phyloP scores from a whole-genome alignment of 1,140 invertebrate species.

The Maconellicoccus hirsutus region DNA sequence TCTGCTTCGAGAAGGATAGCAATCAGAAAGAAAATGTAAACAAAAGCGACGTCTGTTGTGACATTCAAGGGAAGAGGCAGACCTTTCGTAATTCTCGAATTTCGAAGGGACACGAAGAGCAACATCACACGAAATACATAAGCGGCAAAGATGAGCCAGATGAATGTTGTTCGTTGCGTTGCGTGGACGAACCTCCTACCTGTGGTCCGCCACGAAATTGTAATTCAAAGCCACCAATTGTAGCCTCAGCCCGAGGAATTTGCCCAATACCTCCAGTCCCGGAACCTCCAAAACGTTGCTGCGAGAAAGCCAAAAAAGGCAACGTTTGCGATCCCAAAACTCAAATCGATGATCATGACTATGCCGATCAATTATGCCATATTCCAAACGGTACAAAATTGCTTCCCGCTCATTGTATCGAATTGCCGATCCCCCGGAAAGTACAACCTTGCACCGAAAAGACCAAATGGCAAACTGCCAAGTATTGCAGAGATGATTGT shows the following conservation, averaged over 20 bases:
- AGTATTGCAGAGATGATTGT: not conserved
- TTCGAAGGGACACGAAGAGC: not conserved
- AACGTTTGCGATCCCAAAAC: not conserved
- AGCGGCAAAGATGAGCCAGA: not conserved
- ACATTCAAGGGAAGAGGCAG: not conserved
- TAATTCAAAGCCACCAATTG: not conserved
- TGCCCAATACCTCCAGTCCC: not conserved
- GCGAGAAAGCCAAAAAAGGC: not conserved
- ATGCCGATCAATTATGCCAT: not conserved
- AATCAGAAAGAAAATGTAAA: not conserved
- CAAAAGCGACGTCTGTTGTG: not conserved
- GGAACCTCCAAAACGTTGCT: not conserved
- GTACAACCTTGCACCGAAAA: not conserved
- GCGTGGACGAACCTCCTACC: not conserved
- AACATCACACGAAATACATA: not conserved
- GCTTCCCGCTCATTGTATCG: not conserved
- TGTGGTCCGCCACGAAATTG: not conserved
- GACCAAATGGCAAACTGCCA: not conserved
- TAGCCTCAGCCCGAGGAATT: not conserved
- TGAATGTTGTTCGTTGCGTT: not conserved
- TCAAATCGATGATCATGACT: not conserved
- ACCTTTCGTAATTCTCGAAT: not conserved
- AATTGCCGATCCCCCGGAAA: not conserved
- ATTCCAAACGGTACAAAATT: not conserved
- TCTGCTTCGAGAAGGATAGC: not conserved